Percentiles rank a stretch among this genome's conserved stretches.
These are phyloP conservation scores for Drosophila truncata DNA, from an alignment of 1,140 invertebrate genomes.

Conservation along the genomic window DNA sequence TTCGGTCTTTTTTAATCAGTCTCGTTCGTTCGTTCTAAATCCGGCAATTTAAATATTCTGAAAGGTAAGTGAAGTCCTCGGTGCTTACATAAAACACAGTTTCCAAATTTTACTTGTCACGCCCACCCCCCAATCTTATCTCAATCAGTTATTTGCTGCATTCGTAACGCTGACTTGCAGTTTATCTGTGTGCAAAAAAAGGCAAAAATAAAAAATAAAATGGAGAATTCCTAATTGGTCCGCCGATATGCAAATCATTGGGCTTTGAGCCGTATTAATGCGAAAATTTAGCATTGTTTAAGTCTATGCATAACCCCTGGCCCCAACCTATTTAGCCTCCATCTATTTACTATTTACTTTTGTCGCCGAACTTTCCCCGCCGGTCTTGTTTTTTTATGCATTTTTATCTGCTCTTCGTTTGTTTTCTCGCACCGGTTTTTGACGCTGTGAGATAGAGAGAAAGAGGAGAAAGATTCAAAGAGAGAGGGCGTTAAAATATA, in stretches of 20 bases:
- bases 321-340: slow-evolving; percentile 37
- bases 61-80: slow-evolving; percentile 52
- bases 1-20: slow-evolving; percentile 44
- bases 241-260: slow-evolving; percentile 29
- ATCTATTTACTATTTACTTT: slow-evolving; percentile 26
- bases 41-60: slow-evolving; percentile 49
- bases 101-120: neutral
- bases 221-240: slow-evolving; percentile 21
- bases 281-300: slow-evolving; percentile 60
- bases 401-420: slow-evolving; percentile 57
- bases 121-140: slow-evolving; percentile 5
- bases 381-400: slow-evolving; percentile 64
- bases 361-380: slow-evolving; percentile 70
- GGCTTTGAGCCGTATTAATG: slow-evolving; percentile 44
- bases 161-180: slow-evolving; percentile 52
- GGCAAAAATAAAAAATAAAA: slow-evolving; percentile 17
- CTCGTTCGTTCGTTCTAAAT: slow-evolving; percentile 30
- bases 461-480: slow-evolving; percentile 16
- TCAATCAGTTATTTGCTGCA: slow-evolving; percentile 17
- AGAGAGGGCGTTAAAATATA: neutral
- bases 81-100: slow-evolving; percentile 24
- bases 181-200: slow-evolving; percentile 19
- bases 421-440: slow-evolving; percentile 60
- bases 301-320: slow-evolving; percentile 47
- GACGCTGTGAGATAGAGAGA: slow-evolving; percentile 22